Evolutionary conservation across 2,113 vertebrate species (phyloP).

Genomic region (Osmerus mordax): DNA sequence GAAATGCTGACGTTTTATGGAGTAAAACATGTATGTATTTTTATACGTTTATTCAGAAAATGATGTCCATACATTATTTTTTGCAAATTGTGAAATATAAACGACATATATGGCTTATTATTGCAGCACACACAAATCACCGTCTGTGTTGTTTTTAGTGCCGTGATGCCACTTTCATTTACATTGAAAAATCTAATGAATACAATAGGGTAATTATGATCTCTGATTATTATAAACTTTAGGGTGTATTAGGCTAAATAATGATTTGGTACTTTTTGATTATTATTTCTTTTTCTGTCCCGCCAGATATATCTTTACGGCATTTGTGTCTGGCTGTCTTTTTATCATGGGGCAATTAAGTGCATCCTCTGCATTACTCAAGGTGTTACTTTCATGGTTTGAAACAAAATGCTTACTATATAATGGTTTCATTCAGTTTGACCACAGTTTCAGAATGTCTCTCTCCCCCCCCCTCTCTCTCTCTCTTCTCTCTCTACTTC

Average conservation of each 20-base stretch:
- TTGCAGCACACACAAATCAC: neutral
- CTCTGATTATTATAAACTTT: neutral
- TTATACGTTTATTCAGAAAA: no score
- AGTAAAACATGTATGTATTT: no score
- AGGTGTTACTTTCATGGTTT: neutral
- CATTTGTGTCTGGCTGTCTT: no score
- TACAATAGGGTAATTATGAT: neutral
- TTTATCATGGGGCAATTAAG: no score
- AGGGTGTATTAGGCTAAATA: neutral
- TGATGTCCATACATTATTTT: no score
- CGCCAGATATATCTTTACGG: no score
- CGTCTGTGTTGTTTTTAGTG: neutral
- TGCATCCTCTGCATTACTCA: neutral
- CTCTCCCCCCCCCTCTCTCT: conserved; percentile 51
- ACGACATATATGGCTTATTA: no score
- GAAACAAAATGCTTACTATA: neutral
- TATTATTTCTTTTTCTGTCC: neutral
- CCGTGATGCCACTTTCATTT: no score
- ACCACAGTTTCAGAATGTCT: conserved; percentile 64
- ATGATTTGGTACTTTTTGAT: neutral
- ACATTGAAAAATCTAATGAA: no score
- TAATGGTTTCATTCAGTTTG: conserved; percentile 6
- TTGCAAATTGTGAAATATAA: no score
- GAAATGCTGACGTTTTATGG: no score
- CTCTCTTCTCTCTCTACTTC: conserved; percentile 37